Percentiles rank a stretch among this genome's conserved stretches.
These are phyloP conservation scores for Lamprologus tigripictilis DNA, from an alignment of 2,113 vertebrate genomes.

Conservation along the genomic window DNA sequence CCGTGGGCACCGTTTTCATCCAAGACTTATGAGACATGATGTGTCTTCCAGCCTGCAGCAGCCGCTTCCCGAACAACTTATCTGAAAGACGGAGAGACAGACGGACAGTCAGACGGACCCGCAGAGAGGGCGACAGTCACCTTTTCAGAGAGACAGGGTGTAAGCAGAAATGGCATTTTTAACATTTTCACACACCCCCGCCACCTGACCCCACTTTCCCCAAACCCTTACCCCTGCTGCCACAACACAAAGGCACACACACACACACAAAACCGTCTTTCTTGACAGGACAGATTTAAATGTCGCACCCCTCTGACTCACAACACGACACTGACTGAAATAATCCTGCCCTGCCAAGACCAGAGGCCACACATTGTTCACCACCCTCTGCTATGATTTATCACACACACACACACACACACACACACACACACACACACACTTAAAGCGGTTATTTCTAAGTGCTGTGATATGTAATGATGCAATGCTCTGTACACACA, in stretches of 20 bases:
- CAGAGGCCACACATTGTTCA: constrained; percentile 11
- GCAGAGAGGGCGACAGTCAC: constrained; percentile 21
- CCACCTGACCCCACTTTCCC: not conserved
- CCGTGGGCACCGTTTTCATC: constrained; percentile 98
- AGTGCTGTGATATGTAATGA: not conserved
- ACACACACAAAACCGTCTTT: not conserved
- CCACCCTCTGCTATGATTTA: not conserved
- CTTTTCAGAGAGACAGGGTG: constrained; percentile 31
- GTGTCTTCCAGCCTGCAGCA: constrained; percentile 92
- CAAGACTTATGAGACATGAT: constrained; percentile 98
- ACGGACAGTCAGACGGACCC: not conserved
- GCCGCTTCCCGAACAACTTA: constrained; percentile 93
- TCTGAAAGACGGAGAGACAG: constrained; percentile 67
- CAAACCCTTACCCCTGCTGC: not conserved
- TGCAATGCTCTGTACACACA: not conserved
- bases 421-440: not conserved
- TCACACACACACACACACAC: not conserved
- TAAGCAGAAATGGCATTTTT: constrained; percentile 28
- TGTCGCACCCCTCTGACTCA: constrained; percentile 44
- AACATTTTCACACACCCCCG: not conserved
- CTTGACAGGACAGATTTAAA: constrained; percentile 49
- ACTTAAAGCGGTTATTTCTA: not conserved
- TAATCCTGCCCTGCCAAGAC: constrained; percentile 21
- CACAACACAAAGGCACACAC: not conserved
- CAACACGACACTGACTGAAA: constrained; percentile 37